Conservation (phyloP, 1,140 invertebrate species). For the Macrostomum lignano region DNA sequence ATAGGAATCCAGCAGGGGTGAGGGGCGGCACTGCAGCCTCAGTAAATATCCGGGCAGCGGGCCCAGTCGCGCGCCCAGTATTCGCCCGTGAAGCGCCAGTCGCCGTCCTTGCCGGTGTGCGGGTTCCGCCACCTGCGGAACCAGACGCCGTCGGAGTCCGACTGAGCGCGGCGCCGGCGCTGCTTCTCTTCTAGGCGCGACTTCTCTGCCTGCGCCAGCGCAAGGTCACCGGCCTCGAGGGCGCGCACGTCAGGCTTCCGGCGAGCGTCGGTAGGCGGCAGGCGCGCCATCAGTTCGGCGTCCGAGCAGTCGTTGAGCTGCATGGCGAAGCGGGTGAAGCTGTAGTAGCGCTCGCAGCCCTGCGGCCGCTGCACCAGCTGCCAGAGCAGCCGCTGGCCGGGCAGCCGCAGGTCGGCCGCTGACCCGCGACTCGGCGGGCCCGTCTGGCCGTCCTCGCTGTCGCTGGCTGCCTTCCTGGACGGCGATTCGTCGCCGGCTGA, state of each 20-base stretch:
- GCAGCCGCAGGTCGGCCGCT: slow-evolving; percentile 15
- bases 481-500: no score
- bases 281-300: slow-evolving; percentile 8
- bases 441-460: no score
- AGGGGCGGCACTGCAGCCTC: no score
- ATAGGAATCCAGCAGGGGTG: no score
- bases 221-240: slow-evolving; percentile 57
- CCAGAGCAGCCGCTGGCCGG: slow-evolving; percentile 37
- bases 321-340: slow-evolving; percentile 73
- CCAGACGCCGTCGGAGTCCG: no score
- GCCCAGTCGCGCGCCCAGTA: slow-evolving; percentile 59
- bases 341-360: slow-evolving; percentile 47
- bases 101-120: slow-evolving; percentile 43
- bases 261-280: slow-evolving; percentile 63
- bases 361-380: slow-evolving; percentile 43
- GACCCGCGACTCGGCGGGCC: neutral
- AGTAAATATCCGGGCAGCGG: slow-evolving; percentile 41
- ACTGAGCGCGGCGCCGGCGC: no score
- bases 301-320: slow-evolving; percentile 52
- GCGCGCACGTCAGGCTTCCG: slow-evolving; percentile 61
- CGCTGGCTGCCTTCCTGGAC: no score
- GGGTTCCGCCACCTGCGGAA: no score
- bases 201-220: no score
- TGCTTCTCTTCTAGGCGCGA: slow-evolving; percentile 71
- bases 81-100: slow-evolving; percentile 52